phyloP scores from a whole-genome alignment of 2,888 invertebrate species.

The Caenorhabditis sp. region DNA sequence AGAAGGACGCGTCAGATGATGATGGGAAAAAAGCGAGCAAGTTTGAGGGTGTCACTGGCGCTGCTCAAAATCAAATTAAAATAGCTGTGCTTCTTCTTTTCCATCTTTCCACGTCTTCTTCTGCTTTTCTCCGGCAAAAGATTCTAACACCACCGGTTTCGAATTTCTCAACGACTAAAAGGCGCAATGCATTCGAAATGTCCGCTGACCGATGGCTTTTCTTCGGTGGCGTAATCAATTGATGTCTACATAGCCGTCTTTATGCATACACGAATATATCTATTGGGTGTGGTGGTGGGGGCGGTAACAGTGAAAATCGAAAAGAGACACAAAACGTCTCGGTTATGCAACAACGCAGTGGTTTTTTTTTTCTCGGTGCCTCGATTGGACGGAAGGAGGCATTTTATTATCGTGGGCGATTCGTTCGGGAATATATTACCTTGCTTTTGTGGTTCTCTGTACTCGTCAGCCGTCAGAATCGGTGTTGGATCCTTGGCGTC shows the following conservation, averaged over 20 bases:
- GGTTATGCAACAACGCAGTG: background rate
- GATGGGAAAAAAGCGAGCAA: slow-evolving; percentile 28
- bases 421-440: slow-evolving; percentile 23
- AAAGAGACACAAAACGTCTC: slow-evolving; percentile 17
- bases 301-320: slow-evolving; percentile 7
- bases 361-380: slow-evolving; percentile 1
- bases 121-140: slow-evolving; percentile 1
- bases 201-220: slow-evolving; percentile 29
- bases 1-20: slow-evolving; percentile 5
- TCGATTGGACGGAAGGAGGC: slow-evolving; percentile 22
- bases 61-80: slow-evolving; percentile 59
- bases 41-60: slow-evolving; percentile 53
- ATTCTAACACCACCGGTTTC: slow-evolving; percentile 41
- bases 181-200: slow-evolving; percentile 58
- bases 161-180: slow-evolving; percentile 42
- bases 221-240: slow-evolving; percentile 58
- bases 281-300: slow-evolving; percentile 25
- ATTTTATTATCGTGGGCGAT: background rate
- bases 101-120: background rate
- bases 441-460: slow-evolving; percentile 60
- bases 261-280: slow-evolving; percentile 47
- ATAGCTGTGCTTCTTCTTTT: slow-evolving; percentile 26
- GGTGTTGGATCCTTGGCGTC: slow-evolving; percentile 51
- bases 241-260: slow-evolving; percentile 20
- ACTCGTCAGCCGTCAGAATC: slow-evolving; percentile 58